Base-by-base conservation (phyloP, 2,888 invertebrate genomes). In the Scaptodrosophila latifasciaeformis region DNA sequence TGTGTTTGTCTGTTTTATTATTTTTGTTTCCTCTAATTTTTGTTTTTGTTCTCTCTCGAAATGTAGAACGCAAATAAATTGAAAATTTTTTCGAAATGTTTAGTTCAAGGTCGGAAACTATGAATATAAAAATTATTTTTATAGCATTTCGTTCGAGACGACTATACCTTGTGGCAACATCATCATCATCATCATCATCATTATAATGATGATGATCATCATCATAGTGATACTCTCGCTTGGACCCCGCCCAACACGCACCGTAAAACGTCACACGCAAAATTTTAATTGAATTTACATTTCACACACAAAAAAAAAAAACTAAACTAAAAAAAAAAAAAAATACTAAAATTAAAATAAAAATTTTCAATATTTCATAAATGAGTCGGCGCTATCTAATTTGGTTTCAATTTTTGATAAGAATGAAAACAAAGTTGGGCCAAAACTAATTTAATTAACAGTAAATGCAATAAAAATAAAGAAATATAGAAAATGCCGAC, bases 271-370 rank as follows among this genome's bases (percentile, higher is more conserved):
- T 78, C 71, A 71, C 68, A 76, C 62, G 80, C 74, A 51, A 64
- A 70, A 70, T 70, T 77, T 77, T 79, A 74, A 74, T 74, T 74
- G 67, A 80, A 80, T 74, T 74, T 70, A 77, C 67, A 80, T 72
- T 66, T 64, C 30, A 51, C 58, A 46, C 59, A 50, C 24, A 24
- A 3, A 24, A 3, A 24, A 3, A 24, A 3, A 24, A 3, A 24
- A 24, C 24, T 24, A 51, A 35, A 39, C 9, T 54, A 10, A 44
- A 18, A 46, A 13, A 31, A 30, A 40, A 47, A 30, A 43, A 9
- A 34, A 30, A 45, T 40, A 35, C 24, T n/a, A 18, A 17, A 31
- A 53, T 43, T 61, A 58, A 74, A 67, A 63, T 67, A 50, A 70
- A 50, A 58, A 56, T 63, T 27, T n/a, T n/a, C n/a, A n/a, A n/a